Percentiles rank a stretch among this genome's conserved stretches.
Conservation (phyloP, 2,113 vertebrate species). For the Chaetura pelagica region DNA sequence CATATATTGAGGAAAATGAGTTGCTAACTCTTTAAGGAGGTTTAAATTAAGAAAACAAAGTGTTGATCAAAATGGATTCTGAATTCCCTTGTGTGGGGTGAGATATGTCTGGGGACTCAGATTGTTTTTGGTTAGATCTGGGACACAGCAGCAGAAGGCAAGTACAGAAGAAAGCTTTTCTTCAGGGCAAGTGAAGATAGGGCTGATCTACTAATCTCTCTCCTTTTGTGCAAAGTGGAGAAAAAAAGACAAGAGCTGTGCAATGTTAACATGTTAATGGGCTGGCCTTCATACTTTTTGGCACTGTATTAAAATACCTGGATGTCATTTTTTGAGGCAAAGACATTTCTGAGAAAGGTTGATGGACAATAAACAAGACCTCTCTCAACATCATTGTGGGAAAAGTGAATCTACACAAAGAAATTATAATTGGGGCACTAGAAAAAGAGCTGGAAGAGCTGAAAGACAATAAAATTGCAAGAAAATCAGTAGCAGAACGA, state of each 20-base stretch:
- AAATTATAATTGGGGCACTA: neutral
- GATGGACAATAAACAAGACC: neutral
- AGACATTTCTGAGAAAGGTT: neutral
- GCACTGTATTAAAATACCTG: neutral
- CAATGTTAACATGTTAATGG: neutral
- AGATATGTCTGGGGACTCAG: neutral
- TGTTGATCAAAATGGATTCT: neutral
- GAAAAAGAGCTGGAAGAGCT: neutral
- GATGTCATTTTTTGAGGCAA: neutral
- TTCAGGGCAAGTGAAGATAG: neutral
- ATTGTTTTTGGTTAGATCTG: neutral
- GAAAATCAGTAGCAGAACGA: neutral
- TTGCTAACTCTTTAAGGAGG: neutral
- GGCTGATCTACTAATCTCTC: no score
- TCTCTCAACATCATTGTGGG: neutral
- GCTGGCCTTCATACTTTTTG: neutral
- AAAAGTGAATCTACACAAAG: neutral
- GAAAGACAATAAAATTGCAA: neutral
- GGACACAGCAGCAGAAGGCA: neutral
- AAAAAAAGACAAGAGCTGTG: neutral
- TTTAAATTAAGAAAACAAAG: neutral
- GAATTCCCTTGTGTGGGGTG: neutral
- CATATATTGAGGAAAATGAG: neutral
- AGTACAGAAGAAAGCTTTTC: neutral
- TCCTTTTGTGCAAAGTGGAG: neutral